phyloP scores from a whole-genome alignment of 2,888 invertebrate species.

The Drosophila anomelani region DNA sequence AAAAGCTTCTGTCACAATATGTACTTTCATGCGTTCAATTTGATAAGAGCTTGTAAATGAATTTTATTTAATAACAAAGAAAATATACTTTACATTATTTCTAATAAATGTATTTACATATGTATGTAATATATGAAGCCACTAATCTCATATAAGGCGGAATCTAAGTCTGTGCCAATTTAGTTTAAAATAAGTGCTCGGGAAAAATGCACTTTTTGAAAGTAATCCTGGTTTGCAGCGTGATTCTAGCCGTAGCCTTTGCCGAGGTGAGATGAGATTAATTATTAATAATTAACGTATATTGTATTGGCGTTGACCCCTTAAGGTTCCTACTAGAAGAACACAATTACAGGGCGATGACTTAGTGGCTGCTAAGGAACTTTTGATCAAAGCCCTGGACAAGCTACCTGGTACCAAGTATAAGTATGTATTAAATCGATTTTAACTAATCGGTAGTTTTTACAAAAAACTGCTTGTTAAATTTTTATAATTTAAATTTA shows the following conservation, averaged over 20 bases:
- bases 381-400: not conserved
- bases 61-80: not conserved
- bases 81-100: not conserved
- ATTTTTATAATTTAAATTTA: no score
- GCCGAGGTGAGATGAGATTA: not conserved
- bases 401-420: not conserved
- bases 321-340: not conserved
- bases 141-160: not conserved
- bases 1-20: not conserved
- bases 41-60: conserved; percentile 3
- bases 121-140: not conserved
- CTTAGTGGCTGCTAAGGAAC: not conserved
- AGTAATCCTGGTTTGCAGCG: not conserved
- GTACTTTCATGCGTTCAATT: not conserved
- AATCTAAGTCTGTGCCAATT: not conserved
- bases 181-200: not conserved
- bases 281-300: not conserved
- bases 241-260: not conserved
- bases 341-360: not conserved
- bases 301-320: not conserved
- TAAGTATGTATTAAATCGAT: not conserved
- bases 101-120: not conserved
- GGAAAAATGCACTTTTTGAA: not conserved
- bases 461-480: not conserved
- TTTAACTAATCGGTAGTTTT: not conserved